Evolutionary conservation across 2,888 invertebrate genomes (phyloP).

Genomic region (Mesodorylaimus sp.): DNA sequence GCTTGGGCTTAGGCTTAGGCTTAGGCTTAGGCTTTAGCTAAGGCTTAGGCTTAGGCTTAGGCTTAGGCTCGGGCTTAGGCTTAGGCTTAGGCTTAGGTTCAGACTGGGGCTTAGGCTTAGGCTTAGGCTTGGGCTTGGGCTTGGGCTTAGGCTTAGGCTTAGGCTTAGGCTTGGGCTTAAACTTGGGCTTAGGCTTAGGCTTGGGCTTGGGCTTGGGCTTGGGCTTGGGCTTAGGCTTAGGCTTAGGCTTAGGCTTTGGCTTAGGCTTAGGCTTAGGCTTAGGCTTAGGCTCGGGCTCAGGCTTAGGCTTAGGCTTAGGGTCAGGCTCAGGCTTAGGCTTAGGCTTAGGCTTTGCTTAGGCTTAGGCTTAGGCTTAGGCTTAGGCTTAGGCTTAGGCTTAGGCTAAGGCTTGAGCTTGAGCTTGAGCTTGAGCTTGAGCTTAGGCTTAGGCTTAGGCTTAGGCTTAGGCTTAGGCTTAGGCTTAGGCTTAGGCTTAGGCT

Average conservation of each 20-base stretch:
- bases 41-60: slow-evolving; percentile 5
- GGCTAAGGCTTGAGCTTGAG: too few species aligned
- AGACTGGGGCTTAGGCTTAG: slow-evolving; percentile 6
- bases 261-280: too few species aligned
- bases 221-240: slow-evolving; percentile 11
- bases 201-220: slow-evolving; percentile 13
- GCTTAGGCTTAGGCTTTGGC: slow-evolving; percentile 11
- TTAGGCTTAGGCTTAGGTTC: slow-evolving; percentile 7
- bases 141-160: slow-evolving; percentile 9
- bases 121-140: slow-evolving; percentile 4
- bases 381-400: too few species aligned
- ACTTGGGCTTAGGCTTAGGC: slow-evolving; percentile 15
- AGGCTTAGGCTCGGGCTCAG: too few species aligned
- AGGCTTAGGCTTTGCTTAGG: too few species aligned
- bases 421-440: too few species aligned
- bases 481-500: too few species aligned
- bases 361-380: too few species aligned
- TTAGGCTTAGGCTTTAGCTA: neutral
- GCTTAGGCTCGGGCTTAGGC: slow-evolving; percentile 3
- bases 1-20: neutral
- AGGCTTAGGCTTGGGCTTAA: slow-evolving; percentile 15
- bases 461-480: too few species aligned
- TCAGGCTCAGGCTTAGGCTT: too few species aligned
- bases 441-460: too few species aligned
- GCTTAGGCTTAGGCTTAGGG: too few species aligned